These are phyloP conservation scores for Adrianichthys oophorus DNA, from an alignment of 2,797 vertebrate genomes.

Conservation along the genomic window DNA sequence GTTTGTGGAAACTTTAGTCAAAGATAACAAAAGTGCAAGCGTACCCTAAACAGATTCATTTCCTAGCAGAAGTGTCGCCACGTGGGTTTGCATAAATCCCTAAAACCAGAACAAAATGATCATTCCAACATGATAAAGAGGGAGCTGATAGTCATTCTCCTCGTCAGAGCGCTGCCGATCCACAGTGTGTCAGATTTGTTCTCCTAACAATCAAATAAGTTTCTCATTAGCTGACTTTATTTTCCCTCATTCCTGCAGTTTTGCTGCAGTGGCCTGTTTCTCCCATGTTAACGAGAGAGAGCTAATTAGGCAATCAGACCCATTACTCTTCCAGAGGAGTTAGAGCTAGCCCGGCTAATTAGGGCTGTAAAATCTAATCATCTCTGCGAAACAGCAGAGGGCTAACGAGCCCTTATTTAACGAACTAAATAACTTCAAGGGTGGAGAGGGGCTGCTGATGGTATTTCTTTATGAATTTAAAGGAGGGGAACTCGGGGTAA, in stretches of 20 bases:
- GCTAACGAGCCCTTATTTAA: constrained; percentile 99
- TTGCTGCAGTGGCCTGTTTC: constrained; percentile 86
- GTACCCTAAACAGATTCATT: constrained; percentile 45
- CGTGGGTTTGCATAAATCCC: constrained; percentile 30
- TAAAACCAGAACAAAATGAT: constrained; percentile 51
- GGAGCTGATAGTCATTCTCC: constrained; percentile 32
- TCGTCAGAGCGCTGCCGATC: constrained; percentile 53
- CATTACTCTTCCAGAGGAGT: constrained; percentile 99
- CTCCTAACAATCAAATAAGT: constrained; percentile 81
- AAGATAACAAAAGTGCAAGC: constrained; percentile 24
- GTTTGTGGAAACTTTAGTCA: constrained; percentile 13
- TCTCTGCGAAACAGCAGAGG: constrained; percentile 94
- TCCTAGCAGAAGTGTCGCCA: constrained; percentile 45
- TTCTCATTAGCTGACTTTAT: constrained; percentile 81
- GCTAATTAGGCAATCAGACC: constrained; percentile 96
- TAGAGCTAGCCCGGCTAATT: constrained; percentile 98
- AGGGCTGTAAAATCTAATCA: constrained; percentile 99
- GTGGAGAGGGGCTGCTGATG: constrained; percentile 82
- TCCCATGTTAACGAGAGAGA: constrained; percentile 87
- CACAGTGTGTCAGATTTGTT: constrained; percentile 73
- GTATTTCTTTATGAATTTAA: constrained; percentile 79
- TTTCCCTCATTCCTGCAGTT: constrained; percentile 77
- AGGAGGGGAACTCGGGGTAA: constrained; percentile 72
- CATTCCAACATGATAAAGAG: constrained; percentile 41
- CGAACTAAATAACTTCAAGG: constrained; percentile 96